Percentiles rank a stretch among this genome's conserved stretches.
Conservation (phyloP, 2,797 vertebrate genomes). For the Thripadectes ignobilis region DNA sequence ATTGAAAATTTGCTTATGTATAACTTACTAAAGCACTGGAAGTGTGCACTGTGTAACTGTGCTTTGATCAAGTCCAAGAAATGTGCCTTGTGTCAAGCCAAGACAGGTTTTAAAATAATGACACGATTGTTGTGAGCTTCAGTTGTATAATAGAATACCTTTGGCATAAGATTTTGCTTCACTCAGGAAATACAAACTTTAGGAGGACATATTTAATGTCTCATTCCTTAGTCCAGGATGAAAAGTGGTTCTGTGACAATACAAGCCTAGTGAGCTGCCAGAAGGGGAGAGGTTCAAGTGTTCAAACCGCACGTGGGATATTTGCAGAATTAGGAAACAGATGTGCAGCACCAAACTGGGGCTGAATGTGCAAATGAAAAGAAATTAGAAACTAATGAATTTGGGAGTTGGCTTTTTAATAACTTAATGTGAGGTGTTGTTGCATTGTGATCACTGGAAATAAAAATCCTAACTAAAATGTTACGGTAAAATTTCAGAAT, state of each 20-base stretch:
- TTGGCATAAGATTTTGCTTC: background rate
- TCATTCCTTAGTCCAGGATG: background rate
- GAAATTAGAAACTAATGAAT: background rate
- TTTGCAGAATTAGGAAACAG: background rate
- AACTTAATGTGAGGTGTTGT: background rate
- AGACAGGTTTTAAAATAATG: constrained; percentile 24
- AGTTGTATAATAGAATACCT: background rate
- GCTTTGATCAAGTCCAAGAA: constrained; percentile 77
- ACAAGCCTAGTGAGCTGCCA: background rate
- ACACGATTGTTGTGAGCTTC: background rate
- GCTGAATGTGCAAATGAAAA: background rate
- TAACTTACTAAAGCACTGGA: constrained; percentile 75
- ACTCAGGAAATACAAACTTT: background rate
- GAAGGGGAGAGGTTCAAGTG: background rate
- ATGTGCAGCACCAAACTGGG: background rate
- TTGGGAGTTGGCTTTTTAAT: background rate
- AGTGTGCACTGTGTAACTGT: constrained; percentile 64
- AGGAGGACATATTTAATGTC: background rate
- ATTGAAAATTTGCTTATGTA: constrained; percentile 63
- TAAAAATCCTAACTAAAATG: background rate
- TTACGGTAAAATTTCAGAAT: background rate
- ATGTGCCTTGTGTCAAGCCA: constrained; percentile 79
- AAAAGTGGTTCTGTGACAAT: background rate
- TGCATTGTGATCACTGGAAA: background rate
- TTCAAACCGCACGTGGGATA: background rate